Evolutionary conservation across 2,797 vertebrate species (phyloP).

Genomic region (Sparidentex hasta): DNA sequence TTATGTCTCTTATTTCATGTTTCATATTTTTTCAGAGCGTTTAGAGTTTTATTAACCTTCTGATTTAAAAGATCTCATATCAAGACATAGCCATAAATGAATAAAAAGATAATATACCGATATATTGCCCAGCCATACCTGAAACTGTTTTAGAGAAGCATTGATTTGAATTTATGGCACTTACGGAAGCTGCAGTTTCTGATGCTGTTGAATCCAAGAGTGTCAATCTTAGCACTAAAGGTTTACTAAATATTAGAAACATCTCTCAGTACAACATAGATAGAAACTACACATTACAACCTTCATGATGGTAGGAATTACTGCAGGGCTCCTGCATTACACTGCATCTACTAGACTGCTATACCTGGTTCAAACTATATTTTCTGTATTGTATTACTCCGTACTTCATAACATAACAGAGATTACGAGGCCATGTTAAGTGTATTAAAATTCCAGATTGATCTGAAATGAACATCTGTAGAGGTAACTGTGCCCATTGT

Average conservation of each 20-base stretch:
- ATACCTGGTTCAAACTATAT: neutral
- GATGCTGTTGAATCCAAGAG: neutral
- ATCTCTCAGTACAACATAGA: neutral
- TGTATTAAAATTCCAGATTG: neutral
- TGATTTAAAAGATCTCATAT: too few species aligned
- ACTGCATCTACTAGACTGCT: neutral
- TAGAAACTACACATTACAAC: neutral
- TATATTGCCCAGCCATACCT: too few species aligned
- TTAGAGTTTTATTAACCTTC: neutral
- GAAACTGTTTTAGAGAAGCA: neutral
- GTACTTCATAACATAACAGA: neutral
- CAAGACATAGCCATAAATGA: too few species aligned
- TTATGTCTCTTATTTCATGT: neutral
- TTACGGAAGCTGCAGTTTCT: neutral
- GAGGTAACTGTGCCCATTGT: constrained; percentile 36
- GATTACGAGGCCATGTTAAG: neutral
- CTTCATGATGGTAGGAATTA: neutral
- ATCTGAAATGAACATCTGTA: constrained; percentile 26
- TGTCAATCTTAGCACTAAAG: neutral
- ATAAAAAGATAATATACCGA: too few species aligned
- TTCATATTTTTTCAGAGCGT: neutral
- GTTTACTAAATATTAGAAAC: neutral
- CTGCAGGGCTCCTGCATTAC: neutral
- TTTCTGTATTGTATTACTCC: neutral
- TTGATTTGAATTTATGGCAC: neutral